Evolutionary conservation across 2,888 invertebrate genomes (phyloP), one percentile per base, ranked within the genome.

Genomic region (Limenitis arthemis): DNA sequence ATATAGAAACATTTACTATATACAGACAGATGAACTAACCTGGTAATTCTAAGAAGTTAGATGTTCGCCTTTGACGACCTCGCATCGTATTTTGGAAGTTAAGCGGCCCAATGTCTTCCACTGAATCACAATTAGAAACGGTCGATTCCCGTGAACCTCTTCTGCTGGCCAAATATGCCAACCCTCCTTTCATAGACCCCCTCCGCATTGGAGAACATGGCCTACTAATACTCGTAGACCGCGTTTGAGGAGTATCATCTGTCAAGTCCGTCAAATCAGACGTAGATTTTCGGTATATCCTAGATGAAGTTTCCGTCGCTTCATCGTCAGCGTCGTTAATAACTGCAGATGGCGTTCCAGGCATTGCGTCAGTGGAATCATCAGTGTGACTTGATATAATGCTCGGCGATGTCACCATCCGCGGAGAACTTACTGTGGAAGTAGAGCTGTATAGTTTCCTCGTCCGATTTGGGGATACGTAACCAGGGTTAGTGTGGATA

Each of bases 11-110:
- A 9, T 32, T 8, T 34, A n/a, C 8, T 44, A 12, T 4, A 32
- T 2, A 43, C 31, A 31, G 8, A 32, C 1, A 42, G 4, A 2
- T 8, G 39, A 34, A 72, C 80, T 82, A 74, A 95, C 95, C 94
- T 75, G 95, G 95, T 62, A 95, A 77, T 74, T 95, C 95, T 47
- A 95, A 85, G 72, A 95, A 95, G 79, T 95, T 95, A 1, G 95
- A 95, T 5, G 94, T 95, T 61, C 95, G 86, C 31, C 95, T 83
- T 70, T 94, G 94, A 12, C 94, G 87, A 1, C 92, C 93, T 3
- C 94, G 88, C 63, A 91, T 91, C 29, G 93, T 93, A 59, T 92
- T 90, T 68, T 92, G 93, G 75, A 94, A 94, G 75, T 93, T 93
- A 56, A 94, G 77, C 6, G 94, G 94, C 0, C 93, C 94, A 47